Conservation (phyloP, 2,888 invertebrate genomes). For the Drosophila histrio region DNA sequence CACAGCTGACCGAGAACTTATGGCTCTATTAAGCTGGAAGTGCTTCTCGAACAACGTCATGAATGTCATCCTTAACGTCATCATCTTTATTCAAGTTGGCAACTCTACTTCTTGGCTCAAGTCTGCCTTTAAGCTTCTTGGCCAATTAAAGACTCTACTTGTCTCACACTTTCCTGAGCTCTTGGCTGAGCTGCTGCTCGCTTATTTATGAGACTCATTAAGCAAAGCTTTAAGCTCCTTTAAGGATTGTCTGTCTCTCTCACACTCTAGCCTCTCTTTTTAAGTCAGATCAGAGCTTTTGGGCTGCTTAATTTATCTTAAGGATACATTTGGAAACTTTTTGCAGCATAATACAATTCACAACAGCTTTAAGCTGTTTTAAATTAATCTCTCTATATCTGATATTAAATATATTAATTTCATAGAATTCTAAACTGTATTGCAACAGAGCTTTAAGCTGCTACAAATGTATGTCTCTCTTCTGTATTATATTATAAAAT, state of each 20-base stretch:
- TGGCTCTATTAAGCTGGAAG: conserved; percentile 60
- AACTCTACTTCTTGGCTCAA: background rate
- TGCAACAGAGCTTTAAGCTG: background rate
- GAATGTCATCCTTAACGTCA: conserved; percentile 26
- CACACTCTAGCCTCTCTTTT: background rate
- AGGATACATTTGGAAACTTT: too few relatives aligned
- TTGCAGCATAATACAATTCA: too few relatives aligned
- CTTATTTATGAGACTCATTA: conserved; percentile 14
- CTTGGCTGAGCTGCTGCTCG: background rate
- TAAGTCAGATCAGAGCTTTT: background rate
- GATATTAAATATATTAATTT: too few relatives aligned
- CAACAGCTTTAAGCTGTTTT: background rate
- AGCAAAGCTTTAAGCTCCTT: conserved; percentile 6
- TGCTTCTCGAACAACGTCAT: conserved; percentile 43
- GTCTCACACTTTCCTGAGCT: background rate
- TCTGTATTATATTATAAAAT: background rate
- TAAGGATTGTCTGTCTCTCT: background rate
- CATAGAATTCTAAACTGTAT: background rate
- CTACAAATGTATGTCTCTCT: too few relatives aligned
- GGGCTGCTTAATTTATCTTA: background rate
- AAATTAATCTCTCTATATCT: too few relatives aligned
- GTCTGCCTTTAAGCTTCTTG: conserved; percentile 31
- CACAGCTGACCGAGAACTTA: conserved; percentile 57
- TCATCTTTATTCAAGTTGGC: background rate
- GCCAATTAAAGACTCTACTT: conserved; percentile 39